phyloP scores from a whole-genome alignment of 1,140 invertebrate genomes.

The Drosophila funebris region DNA sequence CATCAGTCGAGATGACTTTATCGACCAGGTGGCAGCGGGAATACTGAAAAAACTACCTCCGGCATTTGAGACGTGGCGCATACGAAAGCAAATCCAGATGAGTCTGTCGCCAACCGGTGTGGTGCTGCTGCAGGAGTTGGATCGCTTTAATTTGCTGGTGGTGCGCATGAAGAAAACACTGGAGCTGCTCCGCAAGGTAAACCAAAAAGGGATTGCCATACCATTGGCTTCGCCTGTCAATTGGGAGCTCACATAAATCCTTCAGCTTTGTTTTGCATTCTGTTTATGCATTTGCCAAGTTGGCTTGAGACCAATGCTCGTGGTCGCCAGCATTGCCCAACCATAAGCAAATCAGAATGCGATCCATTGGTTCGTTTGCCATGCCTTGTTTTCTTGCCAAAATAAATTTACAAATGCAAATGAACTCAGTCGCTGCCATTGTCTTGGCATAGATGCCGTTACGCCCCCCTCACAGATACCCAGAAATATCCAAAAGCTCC shows the following conservation, averaged over 20 bases:
- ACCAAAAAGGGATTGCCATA: slow-evolving; percentile 30
- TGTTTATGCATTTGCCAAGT: slow-evolving; percentile 78
- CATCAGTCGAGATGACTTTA: slow-evolving; percentile 91
- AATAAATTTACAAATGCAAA: slow-evolving; percentile 79
- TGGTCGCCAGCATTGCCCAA: slow-evolving; percentile 36
- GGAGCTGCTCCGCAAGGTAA: slow-evolving; percentile 88
- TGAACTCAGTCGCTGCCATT: slow-evolving; percentile 59
- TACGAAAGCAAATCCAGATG: slow-evolving; percentile 90
- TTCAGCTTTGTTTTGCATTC: slow-evolving; percentile 73
- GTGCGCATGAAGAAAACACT: slow-evolving; percentile 89
- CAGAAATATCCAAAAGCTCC: no score
- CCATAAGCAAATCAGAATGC: slow-evolving; percentile 52
- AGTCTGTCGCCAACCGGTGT: slow-evolving; percentile 92
- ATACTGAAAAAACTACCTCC: slow-evolving; percentile 89
- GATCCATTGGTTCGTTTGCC: slow-evolving; percentile 15
- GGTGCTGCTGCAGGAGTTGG: slow-evolving; percentile 94
- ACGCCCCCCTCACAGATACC: slow-evolving; percentile 55
- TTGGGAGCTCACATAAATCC: slow-evolving; percentile 70
- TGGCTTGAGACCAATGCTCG: slow-evolving; percentile 63
- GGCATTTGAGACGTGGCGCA: slow-evolving; percentile 90
- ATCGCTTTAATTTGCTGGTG: slow-evolving; percentile 93
- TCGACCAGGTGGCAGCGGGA: slow-evolving; percentile 91
- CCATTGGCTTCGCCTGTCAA: slow-evolving; percentile 39
- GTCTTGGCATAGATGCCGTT: slow-evolving; percentile 52
- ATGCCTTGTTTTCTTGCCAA: slow-evolving; percentile 68